Base-by-base conservation (phyloP, 2,888 invertebrate genomes). In the Caenorhabditis uteleia region DNA sequence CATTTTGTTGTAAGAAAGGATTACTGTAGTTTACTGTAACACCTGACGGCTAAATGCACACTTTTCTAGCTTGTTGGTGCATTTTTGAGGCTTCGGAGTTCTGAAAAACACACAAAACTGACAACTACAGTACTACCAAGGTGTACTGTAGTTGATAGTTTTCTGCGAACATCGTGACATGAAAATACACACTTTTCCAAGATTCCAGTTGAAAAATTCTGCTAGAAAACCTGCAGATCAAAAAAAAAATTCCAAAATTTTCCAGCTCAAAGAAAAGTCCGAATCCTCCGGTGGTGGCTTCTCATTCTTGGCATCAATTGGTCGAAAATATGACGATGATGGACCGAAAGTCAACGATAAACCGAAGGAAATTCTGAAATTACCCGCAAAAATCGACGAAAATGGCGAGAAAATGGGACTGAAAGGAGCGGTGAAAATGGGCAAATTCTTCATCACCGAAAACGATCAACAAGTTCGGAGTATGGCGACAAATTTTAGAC, bases 401-500 rank as follows among this genome's bases (percentile, higher is more conserved):
- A 38, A n/a, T 18, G 23, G 40, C 4, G 25, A 18, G 6, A 40
- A 40, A 25, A 40, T 8, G 6, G 21, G 21, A 40, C 10, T 10
- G 18, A 5, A 10, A 18, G 10, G 34, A 34, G 25, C 50, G 14
- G 23, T 31, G 16, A 38, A 38, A 10, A n/a, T 18, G 8, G 18
- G 44, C 5, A 55, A 39, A 18, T 71, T 68, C 42, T 70, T 70
- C 25, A 50, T 70, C 18, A 57, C 49, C 45, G 55, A 56, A 18
- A 27, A 44, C 18, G 70, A 71, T 26, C 51, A 50, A 26, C 56
- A 60, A 20, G 46, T 71, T n/a, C 53, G 34, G 46, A 74, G 71
- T 62, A 43, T 69, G 47, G 71, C 72, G 14, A 51, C 60, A 20
- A 75, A 75, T 49, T 75, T 75, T 34, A 53, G 73, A 38, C 44